A percentile compares a stretch with the other conserved stretches of the same genome.
Evolutionary conservation across 2,888 invertebrate species (phyloP).

Genomic region (Hermaeophaga mercurialis): DNA sequence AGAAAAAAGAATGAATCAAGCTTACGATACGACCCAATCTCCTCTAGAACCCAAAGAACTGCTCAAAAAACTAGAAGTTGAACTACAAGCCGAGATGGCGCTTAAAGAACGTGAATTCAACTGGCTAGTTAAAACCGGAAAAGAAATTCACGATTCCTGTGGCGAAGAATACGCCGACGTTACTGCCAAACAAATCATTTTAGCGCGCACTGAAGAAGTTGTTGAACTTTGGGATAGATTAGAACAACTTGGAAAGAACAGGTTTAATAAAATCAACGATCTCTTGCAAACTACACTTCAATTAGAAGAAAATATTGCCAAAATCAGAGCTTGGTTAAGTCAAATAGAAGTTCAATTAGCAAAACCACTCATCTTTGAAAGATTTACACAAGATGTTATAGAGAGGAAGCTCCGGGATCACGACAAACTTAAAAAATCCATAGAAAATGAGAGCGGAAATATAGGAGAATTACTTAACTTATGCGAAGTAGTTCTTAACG

Average conservation of each 20-base stretch:
- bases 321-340: slow-evolving; percentile 74
- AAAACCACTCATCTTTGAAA: slow-evolving; percentile 70
- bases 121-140: slow-evolving; percentile 75
- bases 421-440: slow-evolving; percentile 73
- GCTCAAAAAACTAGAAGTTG: slow-evolving; percentile 72
- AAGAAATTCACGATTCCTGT: slow-evolving; percentile 66
- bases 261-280: slow-evolving; percentile 74
- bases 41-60: slow-evolving; percentile 74
- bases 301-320: slow-evolving; percentile 73
- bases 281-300: slow-evolving; percentile 72
- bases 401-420: slow-evolving; percentile 73
- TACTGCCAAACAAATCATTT: slow-evolving; percentile 64
- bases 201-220: slow-evolving; percentile 64
- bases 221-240: slow-evolving; percentile 77
- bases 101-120: slow-evolving; percentile 78
- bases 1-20: slow-evolving; percentile 68
- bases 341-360: slow-evolving; percentile 73
- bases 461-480: slow-evolving; percentile 80
- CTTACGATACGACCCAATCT: slow-evolving; percentile 50
- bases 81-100: slow-evolving; percentile 75
- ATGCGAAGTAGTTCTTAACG: slow-evolving; percentile 76
- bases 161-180: slow-evolving; percentile 68
- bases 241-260: slow-evolving; percentile 68
- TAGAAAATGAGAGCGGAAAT: slow-evolving; percentile 78
- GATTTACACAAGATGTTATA: slow-evolving; percentile 67